Conservation (phyloP, 35 echinoderm and acorn worm genomes). For the Antedon bifida region DNA sequence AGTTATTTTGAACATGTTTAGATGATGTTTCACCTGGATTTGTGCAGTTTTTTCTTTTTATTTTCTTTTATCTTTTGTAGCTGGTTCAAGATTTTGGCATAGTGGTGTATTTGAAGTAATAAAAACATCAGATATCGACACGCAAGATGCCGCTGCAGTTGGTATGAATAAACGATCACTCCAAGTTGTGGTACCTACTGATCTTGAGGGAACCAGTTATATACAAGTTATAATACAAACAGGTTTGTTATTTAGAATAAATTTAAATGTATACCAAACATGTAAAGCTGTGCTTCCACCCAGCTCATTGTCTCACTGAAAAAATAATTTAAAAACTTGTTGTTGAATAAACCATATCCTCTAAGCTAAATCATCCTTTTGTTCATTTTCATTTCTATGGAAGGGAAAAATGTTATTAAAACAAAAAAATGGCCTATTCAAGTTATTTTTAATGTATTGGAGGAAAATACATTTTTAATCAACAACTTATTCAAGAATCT, state of each 20-base stretch:
- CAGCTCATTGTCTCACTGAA: neutral
- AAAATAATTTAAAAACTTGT: neutral
- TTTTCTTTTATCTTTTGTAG: constrained; percentile 18
- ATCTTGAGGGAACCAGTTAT: constrained; percentile 75
- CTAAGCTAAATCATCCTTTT: neutral
- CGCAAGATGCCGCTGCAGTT: constrained; percentile 29
- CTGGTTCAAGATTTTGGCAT: constrained; percentile 91
- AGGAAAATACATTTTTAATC: no score
- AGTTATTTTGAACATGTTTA: no score
- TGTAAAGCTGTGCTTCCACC: neutral
- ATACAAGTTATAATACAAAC: constrained; percentile 73
- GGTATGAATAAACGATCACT: constrained; percentile 25
- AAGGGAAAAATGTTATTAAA: no score
- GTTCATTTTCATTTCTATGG: no score
- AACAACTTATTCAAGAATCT: no score
- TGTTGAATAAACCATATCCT: neutral
- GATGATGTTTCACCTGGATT: no score
- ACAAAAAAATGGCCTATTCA: no score
- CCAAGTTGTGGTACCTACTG: constrained; percentile 61
- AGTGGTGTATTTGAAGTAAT: constrained; percentile 87
- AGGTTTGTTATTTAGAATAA: constrained; percentile 31
- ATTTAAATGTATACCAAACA: no score
- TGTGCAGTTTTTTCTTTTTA: neutral
- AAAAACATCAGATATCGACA: constrained; percentile 56
- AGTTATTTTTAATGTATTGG: no score